Evolutionary conservation across 2,113 vertebrate genomes (phyloP).

Genomic region (Lophochroa leadbeateri): DNA sequence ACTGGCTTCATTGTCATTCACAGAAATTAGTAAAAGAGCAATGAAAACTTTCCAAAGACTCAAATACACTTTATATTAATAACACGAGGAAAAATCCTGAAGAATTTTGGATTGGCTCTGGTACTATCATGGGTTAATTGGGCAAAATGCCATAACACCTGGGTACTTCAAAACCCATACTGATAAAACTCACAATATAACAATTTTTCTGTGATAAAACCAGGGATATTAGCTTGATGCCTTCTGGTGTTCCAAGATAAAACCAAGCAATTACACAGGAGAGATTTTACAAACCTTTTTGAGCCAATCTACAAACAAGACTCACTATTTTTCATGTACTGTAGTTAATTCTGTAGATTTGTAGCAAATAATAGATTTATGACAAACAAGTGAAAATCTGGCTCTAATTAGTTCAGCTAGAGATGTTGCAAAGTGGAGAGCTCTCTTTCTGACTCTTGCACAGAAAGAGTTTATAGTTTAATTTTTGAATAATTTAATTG

Average conservation of each 20-base stretch:
- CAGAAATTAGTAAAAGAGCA: not conserved
- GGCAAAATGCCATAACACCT: not conserved
- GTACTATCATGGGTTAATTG: not conserved
- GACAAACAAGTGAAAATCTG: slow-evolving; percentile 8
- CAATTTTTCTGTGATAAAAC: slow-evolving; percentile 12
- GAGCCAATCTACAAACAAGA: not conserved
- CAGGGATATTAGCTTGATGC: slow-evolving; percentile 9
- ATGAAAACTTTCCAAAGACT: not conserved
- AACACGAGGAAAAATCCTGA: not conserved
- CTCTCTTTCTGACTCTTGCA: not conserved
- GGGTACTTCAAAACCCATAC: not conserved
- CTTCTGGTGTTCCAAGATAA: slow-evolving; percentile 36
- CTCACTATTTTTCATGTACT: not conserved
- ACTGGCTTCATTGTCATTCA: not conserved
- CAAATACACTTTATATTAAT: not conserved
- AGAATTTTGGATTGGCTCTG: not conserved
- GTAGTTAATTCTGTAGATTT: slow-evolving; percentile 1
- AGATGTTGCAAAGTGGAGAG: not conserved
- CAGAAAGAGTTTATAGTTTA: not conserved
- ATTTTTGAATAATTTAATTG: slow-evolving; percentile 7
- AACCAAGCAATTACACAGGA: slow-evolving; percentile 23
- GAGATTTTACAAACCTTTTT: slow-evolving; percentile 23
- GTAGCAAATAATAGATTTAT: not conserved
- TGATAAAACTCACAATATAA: not conserved
- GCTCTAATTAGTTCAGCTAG: slow-evolving; percentile 39